Conservation (phyloP, 2,797 vertebrate species). For the Chelidonichthys spinosus region DNA sequence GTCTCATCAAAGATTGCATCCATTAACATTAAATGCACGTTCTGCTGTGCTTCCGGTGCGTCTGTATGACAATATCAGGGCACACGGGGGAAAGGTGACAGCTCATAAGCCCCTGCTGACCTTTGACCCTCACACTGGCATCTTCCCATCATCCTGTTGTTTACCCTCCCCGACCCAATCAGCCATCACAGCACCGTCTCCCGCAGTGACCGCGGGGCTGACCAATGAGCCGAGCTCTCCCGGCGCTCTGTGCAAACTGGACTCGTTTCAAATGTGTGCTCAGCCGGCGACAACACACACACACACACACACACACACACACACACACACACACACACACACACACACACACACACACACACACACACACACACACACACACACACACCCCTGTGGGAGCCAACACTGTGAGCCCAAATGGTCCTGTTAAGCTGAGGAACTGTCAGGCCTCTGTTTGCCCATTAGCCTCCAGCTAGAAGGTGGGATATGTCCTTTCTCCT, state of each 20-base stretch:
- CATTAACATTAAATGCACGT: conserved; percentile 3
- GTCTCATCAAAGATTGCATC: conserved; percentile 1
- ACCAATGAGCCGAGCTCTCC: conserved; percentile 55
- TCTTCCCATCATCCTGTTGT: conserved; percentile 67
- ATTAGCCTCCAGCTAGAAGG: conserved; percentile 37
- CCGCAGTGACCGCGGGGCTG: conserved; percentile 51
- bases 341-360: conserved; percentile 22
- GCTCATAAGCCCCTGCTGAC: conserved; percentile 44
- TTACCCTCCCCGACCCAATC: conserved; percentile 70
- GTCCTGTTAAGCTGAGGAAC: conserved; percentile 46
- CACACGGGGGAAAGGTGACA: conserved; percentile 12
- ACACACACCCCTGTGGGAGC: conserved; percentile 40
- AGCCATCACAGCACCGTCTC: conserved; percentile 55
- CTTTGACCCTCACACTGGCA: conserved; percentile 48
- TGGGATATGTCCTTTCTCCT: conserved; percentile 39
- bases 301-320: conserved; percentile 11
- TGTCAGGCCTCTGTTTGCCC: conserved; percentile 56
- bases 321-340: conserved; percentile 31
- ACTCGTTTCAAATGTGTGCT: conserved; percentile 66
- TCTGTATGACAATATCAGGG: conserved; percentile 6
- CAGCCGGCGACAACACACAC: neutral
- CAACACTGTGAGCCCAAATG: conserved; percentile 46
- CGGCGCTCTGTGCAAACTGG: conserved; percentile 61
- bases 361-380: conserved; percentile 5
- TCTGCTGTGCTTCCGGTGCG: conserved; percentile 2